Conservation (phyloP, 1,140 invertebrate species). For the Battus philenor region DNA sequence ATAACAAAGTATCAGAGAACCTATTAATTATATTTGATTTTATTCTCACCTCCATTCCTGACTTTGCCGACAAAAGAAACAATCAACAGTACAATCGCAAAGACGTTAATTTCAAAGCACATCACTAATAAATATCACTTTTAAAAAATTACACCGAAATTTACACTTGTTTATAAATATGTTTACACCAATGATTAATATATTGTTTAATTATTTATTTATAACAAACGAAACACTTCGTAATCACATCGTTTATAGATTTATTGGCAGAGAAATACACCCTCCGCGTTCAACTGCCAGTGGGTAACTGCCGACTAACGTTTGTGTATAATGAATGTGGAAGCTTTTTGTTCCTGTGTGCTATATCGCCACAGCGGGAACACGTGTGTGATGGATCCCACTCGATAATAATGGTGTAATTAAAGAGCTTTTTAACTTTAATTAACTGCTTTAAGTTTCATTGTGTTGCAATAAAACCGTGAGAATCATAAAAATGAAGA, state of each 20-base stretch:
- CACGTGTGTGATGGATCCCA: constrained; percentile 15
- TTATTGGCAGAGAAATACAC: background rate
- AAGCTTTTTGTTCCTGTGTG: background rate
- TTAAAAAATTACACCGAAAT: background rate
- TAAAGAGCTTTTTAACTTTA: constrained; percentile 26
- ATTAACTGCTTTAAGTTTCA: constrained; percentile 20
- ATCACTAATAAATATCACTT: constrained; percentile 12
- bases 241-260: background rate
- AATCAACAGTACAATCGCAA: constrained; percentile 12
- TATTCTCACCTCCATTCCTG: constrained; percentile 12
- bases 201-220: background rate
- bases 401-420: constrained; percentile 22
- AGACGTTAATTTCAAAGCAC: constrained; percentile 14
- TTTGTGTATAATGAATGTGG: constrained; percentile 1
- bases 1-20: background rate
- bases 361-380: constrained; percentile 5
- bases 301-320: constrained; percentile 6
- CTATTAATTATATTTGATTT: background rate
- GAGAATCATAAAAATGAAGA: constrained; percentile 2
- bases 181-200: background rate
- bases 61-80: constrained; percentile 9
- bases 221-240: background rate
- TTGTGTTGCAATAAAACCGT: constrained; percentile 1
- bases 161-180: background rate
- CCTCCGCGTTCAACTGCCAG: background rate